Evolutionary conservation across 2,797 vertebrate species (phyloP), one percentile per base, ranked within the genome.

Genomic region (Sebastes hopkinsi): DNA sequence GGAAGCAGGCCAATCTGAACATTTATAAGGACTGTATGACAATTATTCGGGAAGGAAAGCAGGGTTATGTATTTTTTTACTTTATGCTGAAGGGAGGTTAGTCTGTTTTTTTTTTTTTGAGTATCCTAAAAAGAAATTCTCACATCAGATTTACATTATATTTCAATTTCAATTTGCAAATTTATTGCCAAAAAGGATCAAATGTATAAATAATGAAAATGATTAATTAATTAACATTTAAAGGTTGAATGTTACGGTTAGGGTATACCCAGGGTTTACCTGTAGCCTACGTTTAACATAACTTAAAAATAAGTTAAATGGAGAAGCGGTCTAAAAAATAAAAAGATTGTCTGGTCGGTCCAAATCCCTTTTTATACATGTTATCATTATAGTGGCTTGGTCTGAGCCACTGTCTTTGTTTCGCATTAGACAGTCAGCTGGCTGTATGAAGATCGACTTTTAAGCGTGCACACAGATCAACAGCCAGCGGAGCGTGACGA

Each of bases 321-420:
- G 0, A 46, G 42, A 46, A 46, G 16, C 0, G 16, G 16, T 46
- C 42, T 46, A 46, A 46, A 46, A 46, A 8, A 46, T 8, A 2
- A 46, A 46, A 46, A 0, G 2, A 46, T 46, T 18, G 42, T 1
- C 42, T 46, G 42, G 42, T 46, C 16, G 16, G 16, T 46, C 16
- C 42, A 46, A 46, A 46, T 46, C 42, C 42, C 0, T 46, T 46
- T 46, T 1, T 46, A 46, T 46, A 18, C 10, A 46, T 46, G 16
- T 46, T 11, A 46, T 0, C 0, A 46, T 46, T 46, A 46, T 46
- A 46, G 42, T 2, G 42, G 42, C 42, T 46, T 46, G 16, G 0
- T 42, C 13, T 42, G 36, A 34, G 32, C 32, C 32, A 34, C 32
- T 34, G 32, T 34, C 32, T 34, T 36, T 36, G 34, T 36, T 36